Conservation (phyloP, 2,888 invertebrate species). For the Nowickia ferox region DNA sequence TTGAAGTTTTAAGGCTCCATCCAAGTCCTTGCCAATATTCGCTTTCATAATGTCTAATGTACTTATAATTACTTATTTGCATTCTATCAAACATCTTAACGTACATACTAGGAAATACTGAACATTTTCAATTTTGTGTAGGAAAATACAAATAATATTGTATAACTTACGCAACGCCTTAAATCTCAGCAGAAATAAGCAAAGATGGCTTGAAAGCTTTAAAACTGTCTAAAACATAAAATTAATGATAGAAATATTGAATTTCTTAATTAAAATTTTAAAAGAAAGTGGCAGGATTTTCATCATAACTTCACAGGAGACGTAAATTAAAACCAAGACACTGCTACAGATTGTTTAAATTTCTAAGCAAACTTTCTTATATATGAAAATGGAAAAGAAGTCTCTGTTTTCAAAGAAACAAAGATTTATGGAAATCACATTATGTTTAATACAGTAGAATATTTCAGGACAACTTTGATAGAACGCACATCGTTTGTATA, state of each 20-base stretch:
- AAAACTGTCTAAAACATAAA: not conserved
- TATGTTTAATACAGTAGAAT: too few species aligned
- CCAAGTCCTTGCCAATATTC: not conserved
- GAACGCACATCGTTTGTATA: too few species aligned
- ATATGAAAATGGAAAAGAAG: not conserved
- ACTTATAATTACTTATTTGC: not conserved
- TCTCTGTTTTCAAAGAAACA: not conserved
- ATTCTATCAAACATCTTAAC: not conserved
- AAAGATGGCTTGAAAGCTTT: not conserved
- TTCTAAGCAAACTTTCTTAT: not conserved
- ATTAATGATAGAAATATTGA: not conserved
- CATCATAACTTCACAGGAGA: not conserved
- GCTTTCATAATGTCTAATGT: not conserved
- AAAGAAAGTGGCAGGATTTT: not conserved
- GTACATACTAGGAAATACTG: not conserved
- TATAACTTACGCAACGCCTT: not conserved
- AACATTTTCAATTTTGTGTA: not conserved
- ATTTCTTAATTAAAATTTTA: constrained; percentile 18
- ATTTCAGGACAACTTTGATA: too few species aligned
- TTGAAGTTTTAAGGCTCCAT: constrained; percentile 13
- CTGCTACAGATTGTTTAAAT: not conserved
- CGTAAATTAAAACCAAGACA: not conserved
- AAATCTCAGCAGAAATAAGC: not conserved
- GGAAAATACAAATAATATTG: not conserved
- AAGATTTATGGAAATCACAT: too few species aligned